A percentile compares a stretch with the other conserved stretches of the same genome.
Evolutionary conservation across 2,888 invertebrate genomes (phyloP).

Genomic region (Isoperla grammatica): DNA sequence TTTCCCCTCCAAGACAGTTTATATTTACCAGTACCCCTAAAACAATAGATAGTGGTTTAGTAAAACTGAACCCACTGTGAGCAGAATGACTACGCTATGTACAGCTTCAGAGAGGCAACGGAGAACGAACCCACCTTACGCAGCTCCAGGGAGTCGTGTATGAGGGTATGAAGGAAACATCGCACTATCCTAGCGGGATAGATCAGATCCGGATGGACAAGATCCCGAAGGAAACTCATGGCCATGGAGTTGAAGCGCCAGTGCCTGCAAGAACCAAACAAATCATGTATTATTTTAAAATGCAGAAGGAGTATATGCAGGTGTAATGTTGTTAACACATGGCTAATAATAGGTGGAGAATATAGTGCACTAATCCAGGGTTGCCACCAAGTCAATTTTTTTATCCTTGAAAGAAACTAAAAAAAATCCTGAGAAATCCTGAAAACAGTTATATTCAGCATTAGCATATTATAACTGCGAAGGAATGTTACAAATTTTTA

Average conservation of each 20-base stretch:
- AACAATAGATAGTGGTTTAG: no score
- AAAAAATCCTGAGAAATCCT: neutral
- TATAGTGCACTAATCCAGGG: neutral
- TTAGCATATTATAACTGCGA: no score
- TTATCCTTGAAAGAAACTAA: neutral
- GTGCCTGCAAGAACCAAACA: constrained; percentile 49
- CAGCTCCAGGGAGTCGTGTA: constrained; percentile 75
- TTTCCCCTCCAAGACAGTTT: no score
- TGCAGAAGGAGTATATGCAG: neutral
- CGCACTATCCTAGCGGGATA: constrained; percentile 59
- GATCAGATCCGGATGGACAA: constrained; percentile 64
- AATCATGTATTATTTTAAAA: neutral
- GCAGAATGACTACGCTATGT: no score
- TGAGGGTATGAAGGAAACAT: constrained; percentile 57
- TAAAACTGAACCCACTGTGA: no score
- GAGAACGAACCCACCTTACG: constrained; percentile 48
- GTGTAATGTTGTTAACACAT: neutral
- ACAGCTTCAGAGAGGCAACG: no score
- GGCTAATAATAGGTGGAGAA: neutral
- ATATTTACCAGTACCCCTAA: no score
- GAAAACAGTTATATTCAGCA: no score
- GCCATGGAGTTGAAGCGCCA: constrained; percentile 79
- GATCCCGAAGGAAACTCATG: constrained; percentile 62
- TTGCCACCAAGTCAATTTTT: neutral
- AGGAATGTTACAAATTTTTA: no score